Conservation (phyloP, 2,797 vertebrate species). For the Myotis myotis region DNA sequence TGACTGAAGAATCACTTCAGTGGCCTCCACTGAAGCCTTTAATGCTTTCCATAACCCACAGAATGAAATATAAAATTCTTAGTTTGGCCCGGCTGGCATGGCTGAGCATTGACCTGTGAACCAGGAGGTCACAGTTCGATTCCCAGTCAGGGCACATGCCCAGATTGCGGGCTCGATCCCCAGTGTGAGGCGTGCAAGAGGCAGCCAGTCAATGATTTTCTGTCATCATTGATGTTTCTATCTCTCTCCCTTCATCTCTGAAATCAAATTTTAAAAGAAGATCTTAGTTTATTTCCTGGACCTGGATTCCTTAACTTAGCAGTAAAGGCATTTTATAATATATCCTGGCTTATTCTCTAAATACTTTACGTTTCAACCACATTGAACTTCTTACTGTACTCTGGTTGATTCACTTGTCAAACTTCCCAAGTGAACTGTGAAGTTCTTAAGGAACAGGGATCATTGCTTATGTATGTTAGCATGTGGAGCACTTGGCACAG, state of each 20-base stretch:
- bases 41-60: background rate
- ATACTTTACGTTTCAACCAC: background rate
- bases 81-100: no score
- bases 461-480: background rate
- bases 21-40: background rate
- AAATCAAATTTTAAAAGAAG: background rate
- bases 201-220: no score
- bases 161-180: no score
- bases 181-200: no score
- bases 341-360: background rate
- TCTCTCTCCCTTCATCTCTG: no score
- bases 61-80: slow-evolving; percentile 3
- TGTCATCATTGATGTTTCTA: no score
- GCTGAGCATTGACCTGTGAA: no score
- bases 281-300: slow-evolving; percentile 24
- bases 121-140: no score
- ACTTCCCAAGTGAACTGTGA: background rate
- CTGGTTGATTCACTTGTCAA: background rate
- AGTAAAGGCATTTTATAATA: slow-evolving; percentile 1
- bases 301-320: background rate
- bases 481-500: background rate
- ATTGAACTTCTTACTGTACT: slow-evolving; percentile 13
- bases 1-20: background rate
- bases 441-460: background rate
- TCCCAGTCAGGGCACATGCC: no score